Percentiles rank a stretch among this genome's conserved stretches.
These are phyloP conservation scores for Neuroscelio doddi DNA, from an alignment of 2,888 invertebrate species.

Conservation along the genomic window DNA sequence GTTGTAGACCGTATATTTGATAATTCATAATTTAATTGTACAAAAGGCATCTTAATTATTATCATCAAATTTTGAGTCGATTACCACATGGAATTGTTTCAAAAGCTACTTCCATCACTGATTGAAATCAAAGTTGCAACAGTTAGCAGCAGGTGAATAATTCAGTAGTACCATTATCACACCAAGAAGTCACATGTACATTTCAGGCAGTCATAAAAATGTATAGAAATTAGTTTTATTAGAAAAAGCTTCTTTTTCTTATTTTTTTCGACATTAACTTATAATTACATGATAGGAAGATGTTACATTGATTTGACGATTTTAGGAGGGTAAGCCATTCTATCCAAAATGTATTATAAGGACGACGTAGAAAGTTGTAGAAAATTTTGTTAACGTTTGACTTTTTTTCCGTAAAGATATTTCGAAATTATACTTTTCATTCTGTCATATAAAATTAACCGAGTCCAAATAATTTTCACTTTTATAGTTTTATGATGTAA, in stretches of 20 bases:
- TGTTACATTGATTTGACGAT: conserved; percentile 31
- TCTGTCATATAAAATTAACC: no score
- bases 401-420: no score
- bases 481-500: no score
- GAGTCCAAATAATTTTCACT: no score
- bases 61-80: conserved; percentile 1
- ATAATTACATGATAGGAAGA: conserved; percentile 37
- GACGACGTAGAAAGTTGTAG: conserved; percentile 5
- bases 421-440: no score
- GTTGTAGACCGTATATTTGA: no score
- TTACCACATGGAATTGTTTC: conserved; percentile 10
- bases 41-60: no score
- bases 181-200: conserved; percentile 46
- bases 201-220: conserved; percentile 42
- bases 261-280: conserved; percentile 20
- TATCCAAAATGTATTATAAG: not conserved
- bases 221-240: conserved; percentile 36
- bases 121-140: conserved; percentile 32
- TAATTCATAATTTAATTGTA: no score
- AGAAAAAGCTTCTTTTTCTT: conserved; percentile 4
- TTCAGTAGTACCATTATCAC: conserved; percentile 42
- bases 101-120: conserved; percentile 38
- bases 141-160: conserved; percentile 35
- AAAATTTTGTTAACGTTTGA: no score
- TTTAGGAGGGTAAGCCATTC: not conserved